Evolutionary conservation across 2,888 invertebrate species (phyloP).

Genomic region (Campaea margaritaria): DNA sequence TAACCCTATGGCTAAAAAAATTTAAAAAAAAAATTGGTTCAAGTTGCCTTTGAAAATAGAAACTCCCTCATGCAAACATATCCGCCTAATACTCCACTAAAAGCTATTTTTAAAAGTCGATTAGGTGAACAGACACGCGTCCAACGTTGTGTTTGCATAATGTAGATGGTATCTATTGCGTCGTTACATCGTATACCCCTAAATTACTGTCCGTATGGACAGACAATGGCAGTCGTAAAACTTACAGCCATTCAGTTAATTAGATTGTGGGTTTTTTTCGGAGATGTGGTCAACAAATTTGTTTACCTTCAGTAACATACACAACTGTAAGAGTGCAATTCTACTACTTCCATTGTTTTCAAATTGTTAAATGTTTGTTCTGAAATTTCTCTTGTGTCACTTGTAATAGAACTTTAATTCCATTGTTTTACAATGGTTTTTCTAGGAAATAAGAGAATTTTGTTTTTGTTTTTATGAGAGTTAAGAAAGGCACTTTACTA

Average conservation of each 20-base stretch:
- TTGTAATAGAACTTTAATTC: too few relatives aligned
- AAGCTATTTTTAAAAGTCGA: conserved; percentile 42
- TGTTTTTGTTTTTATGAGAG: too few relatives aligned
- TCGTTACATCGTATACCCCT: conserved; percentile 48
- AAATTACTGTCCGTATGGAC: conserved; percentile 45
- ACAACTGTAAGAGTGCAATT: too few relatives aligned
- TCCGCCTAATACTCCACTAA: conserved; percentile 4
- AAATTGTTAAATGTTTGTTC: too few relatives aligned
- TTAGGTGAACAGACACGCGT: conserved; percentile 31
- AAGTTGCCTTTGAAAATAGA: background rate
- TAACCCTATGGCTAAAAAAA: too few relatives aligned
- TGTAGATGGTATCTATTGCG: conserved; percentile 53
- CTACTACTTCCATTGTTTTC: too few relatives aligned
- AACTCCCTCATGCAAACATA: background rate
- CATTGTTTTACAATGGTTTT: too few relatives aligned
- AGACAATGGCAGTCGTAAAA: conserved; percentile 42
- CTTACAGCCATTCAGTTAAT: conserved; percentile 40
- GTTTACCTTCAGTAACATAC: too few relatives aligned
- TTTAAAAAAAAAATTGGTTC: too few relatives aligned
- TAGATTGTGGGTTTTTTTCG: conserved; percentile 11
- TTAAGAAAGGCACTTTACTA: too few relatives aligned
- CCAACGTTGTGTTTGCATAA: conserved; percentile 40
- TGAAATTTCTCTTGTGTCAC: too few relatives aligned
- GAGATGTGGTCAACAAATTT: background rate
- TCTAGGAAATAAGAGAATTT: too few relatives aligned